Conservation (phyloP, 2,888 invertebrate genomes). For the Drosophila buzzatii region DNA sequence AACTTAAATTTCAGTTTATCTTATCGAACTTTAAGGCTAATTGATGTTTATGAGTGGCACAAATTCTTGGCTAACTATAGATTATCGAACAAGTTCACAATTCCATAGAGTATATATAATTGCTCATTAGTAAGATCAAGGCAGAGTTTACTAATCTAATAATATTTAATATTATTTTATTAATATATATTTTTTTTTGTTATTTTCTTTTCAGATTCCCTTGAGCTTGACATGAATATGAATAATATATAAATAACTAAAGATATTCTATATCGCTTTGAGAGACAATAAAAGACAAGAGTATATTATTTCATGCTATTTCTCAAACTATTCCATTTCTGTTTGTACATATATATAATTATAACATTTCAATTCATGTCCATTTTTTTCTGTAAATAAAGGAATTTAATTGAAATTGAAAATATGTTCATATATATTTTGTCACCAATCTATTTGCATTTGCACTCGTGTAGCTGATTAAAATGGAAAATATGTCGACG, state of each 20-base stretch:
- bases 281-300: no score
- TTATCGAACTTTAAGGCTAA: background rate
- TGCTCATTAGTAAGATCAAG: background rate
- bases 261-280: no score
- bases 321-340: no score
- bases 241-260: no score
- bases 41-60: background rate
- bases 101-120: background rate
- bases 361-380: background rate
- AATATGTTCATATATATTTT: background rate
- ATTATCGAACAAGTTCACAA: background rate
- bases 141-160: no score
- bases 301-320: no score
- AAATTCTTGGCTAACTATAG: background rate
- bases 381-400: background rate
- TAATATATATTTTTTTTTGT: no score
- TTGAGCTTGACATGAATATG: no score
- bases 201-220: background rate
- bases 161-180: no score
- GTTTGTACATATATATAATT: no score
- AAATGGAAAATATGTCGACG: background rate
- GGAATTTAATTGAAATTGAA: slow-evolving; percentile 13
- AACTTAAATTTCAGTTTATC: slow-evolving; percentile 4
- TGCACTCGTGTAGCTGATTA: slow-evolving; percentile 17
- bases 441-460: slow-evolving; percentile 3